These are phyloP conservation scores for Chironomus striatipennis DNA, from an alignment of 1,140 invertebrate species.

Conservation along the genomic window DNA sequence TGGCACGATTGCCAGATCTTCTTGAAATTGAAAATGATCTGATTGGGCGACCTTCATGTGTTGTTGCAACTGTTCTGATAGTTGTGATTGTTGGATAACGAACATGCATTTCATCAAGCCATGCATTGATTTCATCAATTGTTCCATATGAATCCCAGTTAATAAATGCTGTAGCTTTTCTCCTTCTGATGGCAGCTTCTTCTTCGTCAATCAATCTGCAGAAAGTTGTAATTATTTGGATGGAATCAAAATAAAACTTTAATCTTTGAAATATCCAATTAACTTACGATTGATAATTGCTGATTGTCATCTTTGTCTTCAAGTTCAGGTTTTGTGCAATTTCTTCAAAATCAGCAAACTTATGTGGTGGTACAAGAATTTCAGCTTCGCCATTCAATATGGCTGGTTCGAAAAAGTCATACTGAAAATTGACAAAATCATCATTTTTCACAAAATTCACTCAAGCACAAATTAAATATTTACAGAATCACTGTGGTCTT, in stretches of 20 bases:
- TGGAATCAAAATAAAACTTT: too few species aligned
- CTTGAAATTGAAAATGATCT: conserved; percentile 37
- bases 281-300: neutral
- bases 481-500: neutral
- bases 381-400: neutral
- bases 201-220: conserved; percentile 32
- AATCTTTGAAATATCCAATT: neutral
- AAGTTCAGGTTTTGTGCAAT: neutral
- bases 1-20: conserved; percentile 41
- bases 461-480: neutral
- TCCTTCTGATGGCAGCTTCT: conserved; percentile 25
- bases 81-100: conserved; percentile 36
- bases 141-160: conserved; percentile 42
- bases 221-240: neutral
- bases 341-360: neutral
- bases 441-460: neutral
- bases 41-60: conserved; percentile 39
- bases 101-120: conserved; percentile 34
- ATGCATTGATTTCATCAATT: conserved; percentile 39
- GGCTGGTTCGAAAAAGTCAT: neutral
- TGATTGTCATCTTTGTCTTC: neutral
- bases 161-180: conserved; percentile 28
- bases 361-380: conserved; percentile 6
- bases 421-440: neutral
- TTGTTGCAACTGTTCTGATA: conserved; percentile 36